phyloP scores from a whole-genome alignment of 2,113 vertebrate genomes.

The Macheiramphus alcinus region DNA sequence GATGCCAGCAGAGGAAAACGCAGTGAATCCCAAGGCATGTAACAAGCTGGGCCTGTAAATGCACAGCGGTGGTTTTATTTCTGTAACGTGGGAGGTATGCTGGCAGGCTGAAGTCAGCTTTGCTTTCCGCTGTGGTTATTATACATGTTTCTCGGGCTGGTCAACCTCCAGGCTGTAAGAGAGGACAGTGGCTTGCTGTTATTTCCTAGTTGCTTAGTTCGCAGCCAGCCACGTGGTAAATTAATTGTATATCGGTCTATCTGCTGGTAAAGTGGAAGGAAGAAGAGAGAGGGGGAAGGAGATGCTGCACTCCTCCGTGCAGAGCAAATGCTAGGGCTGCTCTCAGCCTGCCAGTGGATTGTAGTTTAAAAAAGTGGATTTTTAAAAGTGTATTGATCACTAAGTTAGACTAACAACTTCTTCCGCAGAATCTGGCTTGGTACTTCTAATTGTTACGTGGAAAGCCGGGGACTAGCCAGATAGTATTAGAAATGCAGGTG shows the following conservation, averaged over 20 bases:
- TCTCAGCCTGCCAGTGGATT: background rate
- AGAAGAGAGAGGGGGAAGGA: background rate
- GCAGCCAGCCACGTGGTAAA: background rate
- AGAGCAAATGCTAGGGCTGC: background rate
- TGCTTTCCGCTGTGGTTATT: background rate
- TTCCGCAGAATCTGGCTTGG: background rate
- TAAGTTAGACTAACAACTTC: background rate
- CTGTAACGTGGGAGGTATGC: background rate
- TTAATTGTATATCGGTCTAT: background rate
- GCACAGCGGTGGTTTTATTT: background rate
- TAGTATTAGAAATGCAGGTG: background rate
- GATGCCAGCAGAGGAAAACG: conserved; percentile 10
- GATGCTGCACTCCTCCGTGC: rapidly evolving
- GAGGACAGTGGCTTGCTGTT: background rate
- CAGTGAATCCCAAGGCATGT: background rate
- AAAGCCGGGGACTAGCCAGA: background rate
- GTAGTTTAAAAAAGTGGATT: background rate
- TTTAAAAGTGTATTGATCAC: background rate
- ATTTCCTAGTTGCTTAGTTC: background rate
- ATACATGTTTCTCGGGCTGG: background rate
- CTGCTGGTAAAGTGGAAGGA: background rate
- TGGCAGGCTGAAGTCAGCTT: background rate
- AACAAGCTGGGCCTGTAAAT: background rate
- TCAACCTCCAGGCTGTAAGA: background rate
- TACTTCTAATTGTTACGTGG: rapidly evolving